Conservation (phyloP, 1,140 invertebrate species). For the Saccostrea echinata region DNA sequence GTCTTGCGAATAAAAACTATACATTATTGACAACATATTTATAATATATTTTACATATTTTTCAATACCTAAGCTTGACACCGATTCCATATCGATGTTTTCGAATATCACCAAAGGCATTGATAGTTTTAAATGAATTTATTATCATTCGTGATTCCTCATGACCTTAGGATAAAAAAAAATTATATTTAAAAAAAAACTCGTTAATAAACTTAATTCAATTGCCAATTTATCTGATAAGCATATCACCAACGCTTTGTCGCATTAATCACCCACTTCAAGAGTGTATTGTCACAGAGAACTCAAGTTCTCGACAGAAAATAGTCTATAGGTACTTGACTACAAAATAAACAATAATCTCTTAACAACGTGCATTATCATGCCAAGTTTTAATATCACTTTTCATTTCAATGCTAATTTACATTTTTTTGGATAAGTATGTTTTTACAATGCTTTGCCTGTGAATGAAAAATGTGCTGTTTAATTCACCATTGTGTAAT, state of each 20-base stretch:
- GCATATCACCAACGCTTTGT: background rate
- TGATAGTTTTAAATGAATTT: too few species aligned
- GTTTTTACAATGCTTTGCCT: background rate
- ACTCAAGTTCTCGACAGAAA: background rate
- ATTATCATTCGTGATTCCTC: too few species aligned
- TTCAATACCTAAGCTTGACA: too few species aligned
- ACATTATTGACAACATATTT: too few species aligned
- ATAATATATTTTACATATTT: too few species aligned
- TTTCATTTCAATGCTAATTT: slow-evolving; percentile 20
- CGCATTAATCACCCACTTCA: background rate
- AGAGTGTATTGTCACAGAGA: background rate
- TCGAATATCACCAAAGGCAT: too few species aligned
- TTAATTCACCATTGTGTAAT: background rate
- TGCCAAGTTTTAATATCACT: slow-evolving; percentile 33
- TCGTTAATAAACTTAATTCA: background rate
- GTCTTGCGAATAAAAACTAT: too few species aligned
- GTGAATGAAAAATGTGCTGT: background rate
- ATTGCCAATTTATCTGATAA: background rate
- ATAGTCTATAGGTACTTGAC: background rate
- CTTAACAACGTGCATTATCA: slow-evolving; percentile 13
- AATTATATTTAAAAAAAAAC: background rate
- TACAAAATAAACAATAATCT: slow-evolving; percentile 20
- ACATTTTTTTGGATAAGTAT: slow-evolving; percentile 19
- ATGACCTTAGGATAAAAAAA: too few species aligned
- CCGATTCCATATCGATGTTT: too few species aligned